Evolutionary conservation across 92 coral and sea anemone genomes (phyloP).

Genomic region (Epizoanthus fatuus): DNA sequence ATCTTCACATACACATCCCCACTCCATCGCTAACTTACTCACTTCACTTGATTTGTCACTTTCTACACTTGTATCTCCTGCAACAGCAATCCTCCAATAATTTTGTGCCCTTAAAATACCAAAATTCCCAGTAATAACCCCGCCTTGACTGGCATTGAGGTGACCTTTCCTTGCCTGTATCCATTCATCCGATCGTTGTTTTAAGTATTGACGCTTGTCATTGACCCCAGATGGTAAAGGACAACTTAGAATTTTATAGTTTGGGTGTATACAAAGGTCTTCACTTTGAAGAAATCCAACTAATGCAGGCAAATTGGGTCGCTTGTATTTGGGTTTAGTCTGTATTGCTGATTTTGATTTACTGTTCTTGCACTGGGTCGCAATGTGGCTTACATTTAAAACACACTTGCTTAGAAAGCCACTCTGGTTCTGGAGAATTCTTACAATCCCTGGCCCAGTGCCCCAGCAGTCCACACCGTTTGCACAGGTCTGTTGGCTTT

Average conservation of each 20-base stretch:
- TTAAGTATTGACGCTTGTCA: background rate
- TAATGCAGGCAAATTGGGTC: conserved; percentile 35
- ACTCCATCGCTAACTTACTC: background rate
- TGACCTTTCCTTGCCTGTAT: conserved; percentile 12
- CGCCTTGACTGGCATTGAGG: conserved; percentile 31
- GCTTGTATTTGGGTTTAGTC: background rate
- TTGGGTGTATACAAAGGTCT: background rate
- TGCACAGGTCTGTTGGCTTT: conserved; percentile 33
- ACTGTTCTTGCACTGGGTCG: background rate
- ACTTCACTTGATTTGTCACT: background rate
- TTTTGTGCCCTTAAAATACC: background rate
- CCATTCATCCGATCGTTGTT: conserved; percentile 40
- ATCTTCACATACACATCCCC: background rate
- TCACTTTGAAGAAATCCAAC: conserved; percentile 14
- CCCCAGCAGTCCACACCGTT: conserved; percentile 33
- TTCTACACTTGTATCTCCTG: no score
- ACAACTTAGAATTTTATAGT: background rate
- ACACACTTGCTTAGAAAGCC: conserved; percentile 50
- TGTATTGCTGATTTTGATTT: conserved; percentile 7
- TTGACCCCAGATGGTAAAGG: background rate
- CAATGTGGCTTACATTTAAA: conserved; percentile 22
- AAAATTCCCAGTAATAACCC: conserved; percentile 5
- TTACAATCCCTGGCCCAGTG: conserved; percentile 44
- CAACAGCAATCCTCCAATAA: background rate
- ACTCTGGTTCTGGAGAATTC: conserved; percentile 30